Percentiles rank a stretch among this genome's conserved stretches.
Evolutionary conservation across 2,888 invertebrate species (phyloP).

Genomic region (Strigamia maritima): DNA sequence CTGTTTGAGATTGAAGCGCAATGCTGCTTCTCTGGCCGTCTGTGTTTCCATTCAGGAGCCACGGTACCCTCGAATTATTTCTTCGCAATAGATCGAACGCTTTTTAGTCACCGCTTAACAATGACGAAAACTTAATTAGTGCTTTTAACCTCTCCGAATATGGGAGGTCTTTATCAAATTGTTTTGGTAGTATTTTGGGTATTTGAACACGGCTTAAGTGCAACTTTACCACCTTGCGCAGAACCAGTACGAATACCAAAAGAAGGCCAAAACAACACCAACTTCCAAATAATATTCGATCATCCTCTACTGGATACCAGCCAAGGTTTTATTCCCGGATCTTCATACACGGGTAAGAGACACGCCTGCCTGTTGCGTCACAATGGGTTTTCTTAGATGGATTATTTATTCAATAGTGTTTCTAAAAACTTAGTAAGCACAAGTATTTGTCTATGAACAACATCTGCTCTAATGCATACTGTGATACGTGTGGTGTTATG

Average conservation of each 20-base stretch:
- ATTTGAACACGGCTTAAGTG: not conserved
- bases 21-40: not conserved
- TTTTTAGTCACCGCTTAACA: not conserved
- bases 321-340: constrained; percentile 37
- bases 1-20: not conserved
- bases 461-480: too few relatives aligned
- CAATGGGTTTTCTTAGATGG: not conserved
- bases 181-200: not conserved
- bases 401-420: not conserved
- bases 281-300: constrained; percentile 28
- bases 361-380: constrained; percentile 25
- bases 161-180: not conserved
- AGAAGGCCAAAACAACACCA: not conserved
- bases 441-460: too few relatives aligned
- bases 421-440: too few relatives aligned
- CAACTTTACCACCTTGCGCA: not conserved
- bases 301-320: constrained; percentile 28
- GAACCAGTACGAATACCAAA: not conserved
- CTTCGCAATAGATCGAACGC: not conserved
- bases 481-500: too few relatives aligned
- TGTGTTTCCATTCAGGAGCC: not conserved
- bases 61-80: not conserved
- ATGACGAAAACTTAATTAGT: not conserved
- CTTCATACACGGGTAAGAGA: constrained; percentile 31
- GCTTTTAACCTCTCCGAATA: not conserved